A percentile compares a stretch with the other conserved stretches of the same genome.
These are phyloP conservation scores for Apodemus speciosus DNA, from an alignment of 2,113 vertebrate species.

Conservation along the genomic window DNA sequence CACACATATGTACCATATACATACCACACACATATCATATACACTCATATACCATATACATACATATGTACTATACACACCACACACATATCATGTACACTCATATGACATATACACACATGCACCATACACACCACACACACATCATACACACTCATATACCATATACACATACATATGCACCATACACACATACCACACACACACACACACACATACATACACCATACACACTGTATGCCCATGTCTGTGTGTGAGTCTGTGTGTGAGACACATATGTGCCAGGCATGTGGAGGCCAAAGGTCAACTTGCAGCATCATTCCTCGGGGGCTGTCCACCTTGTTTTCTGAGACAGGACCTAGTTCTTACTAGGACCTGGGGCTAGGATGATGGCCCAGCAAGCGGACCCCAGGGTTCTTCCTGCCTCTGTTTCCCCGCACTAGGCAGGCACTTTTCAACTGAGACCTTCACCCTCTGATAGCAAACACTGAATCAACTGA, in stretches of 20 bases:
- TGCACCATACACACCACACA: too few relatives aligned
- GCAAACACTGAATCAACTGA: too few relatives aligned
- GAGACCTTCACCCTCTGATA: not conserved
- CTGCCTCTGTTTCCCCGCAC: not conserved
- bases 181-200: too few relatives aligned
- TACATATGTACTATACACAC: not conserved
- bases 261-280: not conserved
- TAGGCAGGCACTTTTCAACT: not conserved
- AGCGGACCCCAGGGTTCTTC: not conserved
- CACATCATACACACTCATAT: too few relatives aligned
- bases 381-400: not conserved
- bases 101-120: too few relatives aligned
- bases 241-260: not conserved
- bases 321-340: not conserved
- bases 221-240: not conserved
- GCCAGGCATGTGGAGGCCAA: not conserved
- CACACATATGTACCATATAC: too few relatives aligned
- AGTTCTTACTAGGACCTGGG: not conserved
- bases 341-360: not conserved
- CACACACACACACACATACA: not conserved
- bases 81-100: not conserved
- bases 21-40: not conserved
- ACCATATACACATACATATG: too few relatives aligned
- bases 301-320: not conserved
- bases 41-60: not conserved